phyloP scores from a whole-genome alignment of 2,113 vertebrate genomes.

The Neodon shergylaensis region DNA sequence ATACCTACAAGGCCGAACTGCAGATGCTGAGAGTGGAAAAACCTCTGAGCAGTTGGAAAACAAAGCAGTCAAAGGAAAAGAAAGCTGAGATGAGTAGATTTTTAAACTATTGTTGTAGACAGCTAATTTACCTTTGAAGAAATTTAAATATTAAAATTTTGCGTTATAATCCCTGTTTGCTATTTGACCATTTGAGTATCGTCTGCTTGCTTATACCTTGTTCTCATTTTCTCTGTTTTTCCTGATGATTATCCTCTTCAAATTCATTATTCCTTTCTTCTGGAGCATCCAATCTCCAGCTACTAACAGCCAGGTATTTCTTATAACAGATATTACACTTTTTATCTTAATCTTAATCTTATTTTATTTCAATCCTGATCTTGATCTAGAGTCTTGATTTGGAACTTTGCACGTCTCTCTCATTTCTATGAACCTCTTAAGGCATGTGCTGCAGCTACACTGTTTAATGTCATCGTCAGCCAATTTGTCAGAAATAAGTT shows the following conservation, averaged over 20 bases:
- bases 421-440: neutral
- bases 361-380: no score
- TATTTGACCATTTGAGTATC: neutral
- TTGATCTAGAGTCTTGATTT: no score
- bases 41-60: neutral
- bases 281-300: neutral
- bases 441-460: neutral
- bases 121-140: neutral
- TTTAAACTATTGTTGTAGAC: neutral
- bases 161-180: neutral
- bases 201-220: neutral
- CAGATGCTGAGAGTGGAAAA: neutral
- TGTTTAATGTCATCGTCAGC: neutral
- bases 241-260: neutral
- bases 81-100: neutral
- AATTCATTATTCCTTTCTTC: neutral
- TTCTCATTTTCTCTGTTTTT: neutral
- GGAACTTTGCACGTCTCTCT: no score
- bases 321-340: neutral
- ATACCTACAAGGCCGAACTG: fast-evolving
- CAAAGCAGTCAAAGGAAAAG: neutral
- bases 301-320: neutral
- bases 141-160: neutral
- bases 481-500: neutral
- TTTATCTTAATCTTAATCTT: neutral